These are phyloP conservation scores for Drosophila pandora DNA, from an alignment of 1,140 invertebrate genomes.

Conservation along the genomic window DNA sequence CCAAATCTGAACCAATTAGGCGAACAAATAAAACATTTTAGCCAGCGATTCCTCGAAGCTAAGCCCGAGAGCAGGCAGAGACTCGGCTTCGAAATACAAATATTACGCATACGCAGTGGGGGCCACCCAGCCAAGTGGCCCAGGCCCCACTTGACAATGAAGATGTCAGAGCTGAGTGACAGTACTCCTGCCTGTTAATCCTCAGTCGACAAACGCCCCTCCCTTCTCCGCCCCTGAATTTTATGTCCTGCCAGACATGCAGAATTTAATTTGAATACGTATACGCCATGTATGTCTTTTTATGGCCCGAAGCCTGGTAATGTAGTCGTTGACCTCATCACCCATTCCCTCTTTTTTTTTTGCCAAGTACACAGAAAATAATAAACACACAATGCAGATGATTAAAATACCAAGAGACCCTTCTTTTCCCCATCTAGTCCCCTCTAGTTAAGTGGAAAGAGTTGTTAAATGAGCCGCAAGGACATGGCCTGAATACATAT, in stretches of 20 bases:
- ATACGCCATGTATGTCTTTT: constrained; percentile 4
- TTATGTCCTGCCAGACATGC: constrained; percentile 35
- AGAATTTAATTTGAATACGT: constrained; percentile 42
- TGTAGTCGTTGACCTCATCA: constrained; percentile 68
- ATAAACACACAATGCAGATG: constrained; percentile 34
- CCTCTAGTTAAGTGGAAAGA: constrained; percentile 50
- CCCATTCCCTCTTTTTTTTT: constrained; percentile 8
- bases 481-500: constrained; percentile 61
- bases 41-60: constrained; percentile 8
- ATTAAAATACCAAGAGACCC: constrained; percentile 7
- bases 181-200: constrained; percentile 6
- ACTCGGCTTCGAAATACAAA: neutral
- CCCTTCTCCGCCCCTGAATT: neutral
- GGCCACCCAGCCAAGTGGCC: constrained; percentile 18
- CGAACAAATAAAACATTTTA: constrained; percentile 38
- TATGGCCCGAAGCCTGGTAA: constrained; percentile 28
- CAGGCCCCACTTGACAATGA: constrained; percentile 46
- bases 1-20: constrained; percentile 43
- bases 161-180: constrained; percentile 29
- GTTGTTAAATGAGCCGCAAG: constrained; percentile 66
- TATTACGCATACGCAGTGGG: constrained; percentile 50
- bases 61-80: neutral
- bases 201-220: neutral
- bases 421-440: neutral
- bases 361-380: constrained; percentile 37